phyloP scores from a whole-genome alignment of 2,113 vertebrate species.

The Cynocephalus volans region DNA sequence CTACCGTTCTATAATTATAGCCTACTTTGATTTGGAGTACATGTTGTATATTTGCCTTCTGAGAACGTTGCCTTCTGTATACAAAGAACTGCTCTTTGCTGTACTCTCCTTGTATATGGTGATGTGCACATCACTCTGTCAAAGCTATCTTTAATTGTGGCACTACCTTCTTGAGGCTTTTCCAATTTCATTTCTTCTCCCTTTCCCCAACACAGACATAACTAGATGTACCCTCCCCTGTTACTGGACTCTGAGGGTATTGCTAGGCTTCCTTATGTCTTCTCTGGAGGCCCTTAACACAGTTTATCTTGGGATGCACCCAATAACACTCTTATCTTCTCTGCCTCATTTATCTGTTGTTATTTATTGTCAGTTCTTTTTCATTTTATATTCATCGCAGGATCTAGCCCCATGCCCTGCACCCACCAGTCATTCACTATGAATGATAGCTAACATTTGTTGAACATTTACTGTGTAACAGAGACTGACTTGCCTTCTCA shows the following conservation, averaged over 20 bases:
- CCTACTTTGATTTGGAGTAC: background rate
- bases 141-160: background rate
- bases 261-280: background rate
- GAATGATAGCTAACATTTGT: constrained; percentile 18
- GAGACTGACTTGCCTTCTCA: background rate
- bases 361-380: background rate
- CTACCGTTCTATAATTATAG: background rate
- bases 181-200: background rate
- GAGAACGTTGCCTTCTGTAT: background rate
- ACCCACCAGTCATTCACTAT: background rate
- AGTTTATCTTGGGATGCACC: background rate
- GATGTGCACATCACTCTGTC: background rate
- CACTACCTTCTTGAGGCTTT: background rate
- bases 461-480: background rate
- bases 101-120: background rate
- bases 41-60: background rate
- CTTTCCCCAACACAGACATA: background rate
- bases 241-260: background rate
- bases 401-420: background rate
- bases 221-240: background rate
- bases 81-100: background rate
- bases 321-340: background rate
- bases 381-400: background rate
- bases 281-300: background rate
- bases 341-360: background rate